Evolutionary conservation across 2,113 vertebrate genomes (phyloP).

Genomic region (Poecilia latipinna): DNA sequence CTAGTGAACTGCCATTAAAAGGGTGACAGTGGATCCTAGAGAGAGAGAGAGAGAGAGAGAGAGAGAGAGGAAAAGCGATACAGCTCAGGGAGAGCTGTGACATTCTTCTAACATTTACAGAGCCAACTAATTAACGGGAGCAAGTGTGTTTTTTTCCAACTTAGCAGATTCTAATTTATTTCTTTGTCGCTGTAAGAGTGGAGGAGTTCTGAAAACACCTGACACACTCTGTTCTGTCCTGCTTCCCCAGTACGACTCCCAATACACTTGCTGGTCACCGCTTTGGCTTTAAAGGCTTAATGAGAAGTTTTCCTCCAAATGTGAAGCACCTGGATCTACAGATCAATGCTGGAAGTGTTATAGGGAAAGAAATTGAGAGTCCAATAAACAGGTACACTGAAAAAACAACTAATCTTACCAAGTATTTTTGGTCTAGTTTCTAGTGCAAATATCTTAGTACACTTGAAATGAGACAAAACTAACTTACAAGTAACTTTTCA

Average conservation of each 20-base stretch:
- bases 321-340: not conserved
- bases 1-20: constrained; percentile 19
- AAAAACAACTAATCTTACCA: not conserved
- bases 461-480: too few species aligned
- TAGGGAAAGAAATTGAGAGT: not conserved
- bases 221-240: constrained; percentile 17
- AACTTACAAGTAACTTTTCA: too few species aligned
- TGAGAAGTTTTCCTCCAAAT: not conserved
- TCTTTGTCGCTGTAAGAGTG: too few species aligned
- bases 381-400: not conserved
- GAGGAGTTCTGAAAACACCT: not conserved
- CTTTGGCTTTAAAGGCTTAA: not conserved
- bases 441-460: too few species aligned
- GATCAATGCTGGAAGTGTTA: not conserved
- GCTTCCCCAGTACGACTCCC: constrained; percentile 7
- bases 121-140: constrained; percentile 28
- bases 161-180: constrained; percentile 7
- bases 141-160: not conserved
- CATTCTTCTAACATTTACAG: constrained; percentile 21
- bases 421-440: not conserved
- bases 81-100: constrained; percentile 27
- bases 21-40: constrained; percentile 17
- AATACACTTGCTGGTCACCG: constrained; percentile 13
- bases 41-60: constrained; percentile 6
- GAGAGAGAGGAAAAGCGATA: not conserved